Conservation (phyloP, 2,888 invertebrate species). For the Seladonia tumulorum region DNA sequence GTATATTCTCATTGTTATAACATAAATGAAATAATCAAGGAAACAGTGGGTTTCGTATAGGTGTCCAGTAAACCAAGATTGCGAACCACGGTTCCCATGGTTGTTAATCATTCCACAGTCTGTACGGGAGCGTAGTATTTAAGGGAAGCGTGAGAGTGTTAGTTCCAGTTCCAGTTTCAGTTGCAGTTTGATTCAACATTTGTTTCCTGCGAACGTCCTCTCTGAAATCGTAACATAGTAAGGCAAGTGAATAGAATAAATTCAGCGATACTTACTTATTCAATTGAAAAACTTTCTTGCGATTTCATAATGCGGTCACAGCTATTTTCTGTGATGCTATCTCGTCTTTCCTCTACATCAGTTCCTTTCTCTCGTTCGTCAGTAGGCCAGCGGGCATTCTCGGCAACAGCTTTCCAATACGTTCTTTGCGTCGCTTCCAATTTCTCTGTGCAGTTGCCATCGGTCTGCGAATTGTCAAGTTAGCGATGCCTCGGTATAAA, state of each 20-base stretch:
- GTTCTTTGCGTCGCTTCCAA: conserved; percentile 54
- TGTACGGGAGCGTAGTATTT: neutral
- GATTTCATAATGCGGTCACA: conserved; percentile 66
- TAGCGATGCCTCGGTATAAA: conserved; percentile 57
- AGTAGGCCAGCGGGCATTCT: conserved; percentile 73
- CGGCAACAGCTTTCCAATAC: conserved; percentile 70
- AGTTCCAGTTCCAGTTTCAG: neutral
- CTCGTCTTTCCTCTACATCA: conserved; percentile 52
- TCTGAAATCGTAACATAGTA: neutral
- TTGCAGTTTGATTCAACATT: neutral
- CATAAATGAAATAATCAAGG: no score
- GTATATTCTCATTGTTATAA: no score
- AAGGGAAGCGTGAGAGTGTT: neutral
- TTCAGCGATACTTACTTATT: neutral
- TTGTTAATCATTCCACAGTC: no score
- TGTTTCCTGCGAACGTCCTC: neutral
- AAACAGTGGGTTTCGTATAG: no score
- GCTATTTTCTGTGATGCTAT: conserved; percentile 58
- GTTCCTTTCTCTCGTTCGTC: conserved; percentile 70
- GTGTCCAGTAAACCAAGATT: no score
- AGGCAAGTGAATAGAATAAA: conserved; percentile 7
- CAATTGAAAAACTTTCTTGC: conserved; percentile 40
- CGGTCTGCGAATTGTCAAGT: conserved; percentile 55
- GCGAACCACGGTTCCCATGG: no score
- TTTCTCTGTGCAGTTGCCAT: conserved; percentile 62